Conservation (phyloP, 2,797 vertebrate genomes). For the Myotis planiceps region DNA sequence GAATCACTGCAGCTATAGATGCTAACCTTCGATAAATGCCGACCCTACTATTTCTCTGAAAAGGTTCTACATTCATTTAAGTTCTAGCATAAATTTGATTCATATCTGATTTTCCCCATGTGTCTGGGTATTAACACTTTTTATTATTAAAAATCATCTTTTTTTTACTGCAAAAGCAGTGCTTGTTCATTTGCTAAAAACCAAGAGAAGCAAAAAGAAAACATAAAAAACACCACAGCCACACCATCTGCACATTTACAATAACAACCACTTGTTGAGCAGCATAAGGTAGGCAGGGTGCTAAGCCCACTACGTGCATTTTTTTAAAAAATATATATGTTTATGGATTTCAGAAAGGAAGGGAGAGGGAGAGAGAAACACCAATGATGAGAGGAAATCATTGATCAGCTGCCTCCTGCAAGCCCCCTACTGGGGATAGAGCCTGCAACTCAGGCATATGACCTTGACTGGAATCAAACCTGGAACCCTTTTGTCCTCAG, state of each 20-base stretch:
- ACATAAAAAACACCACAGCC: neutral
- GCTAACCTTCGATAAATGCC: neutral
- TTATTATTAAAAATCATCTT: neutral
- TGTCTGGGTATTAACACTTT: neutral
- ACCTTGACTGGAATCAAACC: no score
- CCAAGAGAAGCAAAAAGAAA: constrained; percentile 19
- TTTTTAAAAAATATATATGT: no score
- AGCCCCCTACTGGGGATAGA: no score
- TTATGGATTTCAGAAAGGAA: no score
- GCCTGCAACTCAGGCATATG: no score
- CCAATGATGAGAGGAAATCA: no score
- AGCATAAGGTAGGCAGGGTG: neutral
- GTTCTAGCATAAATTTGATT: neutral
- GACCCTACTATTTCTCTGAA: neutral
- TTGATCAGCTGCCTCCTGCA: no score
- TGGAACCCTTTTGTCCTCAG: no score
- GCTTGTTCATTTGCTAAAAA: constrained; percentile 16
- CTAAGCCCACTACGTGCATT: neutral
- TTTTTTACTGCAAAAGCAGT: neutral
- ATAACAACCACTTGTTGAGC: neutral
- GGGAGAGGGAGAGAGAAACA: no score
- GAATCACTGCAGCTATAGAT: neutral
- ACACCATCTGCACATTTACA: neutral
- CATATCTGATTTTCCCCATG: neutral
- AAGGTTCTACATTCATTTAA: neutral